Evolutionary conservation across 2,797 vertebrate genomes (phyloP).

Genomic region (Sylvia borin): DNA sequence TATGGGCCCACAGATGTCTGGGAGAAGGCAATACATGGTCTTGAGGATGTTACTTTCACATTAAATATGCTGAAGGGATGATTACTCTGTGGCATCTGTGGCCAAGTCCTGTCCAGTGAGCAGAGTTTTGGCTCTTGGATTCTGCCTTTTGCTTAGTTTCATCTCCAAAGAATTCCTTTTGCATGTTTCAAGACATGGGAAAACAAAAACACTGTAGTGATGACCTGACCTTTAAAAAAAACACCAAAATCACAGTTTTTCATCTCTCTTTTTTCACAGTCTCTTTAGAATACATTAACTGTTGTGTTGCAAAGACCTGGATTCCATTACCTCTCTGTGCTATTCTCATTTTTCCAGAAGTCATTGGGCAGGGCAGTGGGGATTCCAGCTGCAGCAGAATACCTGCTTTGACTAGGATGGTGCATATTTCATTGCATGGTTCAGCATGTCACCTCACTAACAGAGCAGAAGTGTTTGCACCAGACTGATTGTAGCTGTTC

Average conservation of each 20-base stretch:
- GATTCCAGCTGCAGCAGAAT: neutral
- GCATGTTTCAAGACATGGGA: rapidly evolving
- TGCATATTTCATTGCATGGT: neutral
- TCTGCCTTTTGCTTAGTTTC: neutral
- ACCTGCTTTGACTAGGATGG: neutral
- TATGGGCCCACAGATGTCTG: neutral
- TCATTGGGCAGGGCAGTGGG: neutral
- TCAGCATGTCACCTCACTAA: neutral
- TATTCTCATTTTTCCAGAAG: neutral
- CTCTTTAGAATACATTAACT: too few species aligned
- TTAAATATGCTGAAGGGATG: neutral
- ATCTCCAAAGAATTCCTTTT: neutral
- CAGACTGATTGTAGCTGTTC: neutral
- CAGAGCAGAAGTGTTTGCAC: neutral
- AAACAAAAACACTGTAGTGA: neutral
- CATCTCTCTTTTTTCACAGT: too few species aligned
- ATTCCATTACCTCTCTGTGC: neutral
- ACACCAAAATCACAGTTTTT: neutral
- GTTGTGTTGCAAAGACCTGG: neutral
- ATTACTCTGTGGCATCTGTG: neutral
- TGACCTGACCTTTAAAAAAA: neutral
- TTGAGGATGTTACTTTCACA: neutral
- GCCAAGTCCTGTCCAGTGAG: neutral
- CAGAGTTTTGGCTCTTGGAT: neutral
- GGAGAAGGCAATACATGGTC: neutral